Evolutionary conservation across 2,888 invertebrate species (phyloP).

Genomic region (Acanthococcus lagerstroemiae): DNA sequence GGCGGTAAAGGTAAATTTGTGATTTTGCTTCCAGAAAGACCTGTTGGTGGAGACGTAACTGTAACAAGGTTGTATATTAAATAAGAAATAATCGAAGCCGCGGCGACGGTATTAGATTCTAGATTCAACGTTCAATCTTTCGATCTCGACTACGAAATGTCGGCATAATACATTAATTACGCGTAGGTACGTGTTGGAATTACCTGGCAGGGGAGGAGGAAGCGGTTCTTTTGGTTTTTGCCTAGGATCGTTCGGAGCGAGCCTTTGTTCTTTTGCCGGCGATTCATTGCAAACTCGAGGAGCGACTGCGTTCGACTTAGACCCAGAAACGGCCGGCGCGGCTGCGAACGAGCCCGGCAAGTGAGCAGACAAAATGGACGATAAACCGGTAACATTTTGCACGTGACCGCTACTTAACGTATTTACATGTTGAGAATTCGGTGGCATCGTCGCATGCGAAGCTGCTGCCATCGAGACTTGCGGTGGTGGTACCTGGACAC

Average conservation of each 20-base stretch:
- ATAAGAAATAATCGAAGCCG: too few species aligned
- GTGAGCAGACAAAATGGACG: conserved; percentile 13
- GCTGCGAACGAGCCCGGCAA: conserved; percentile 22
- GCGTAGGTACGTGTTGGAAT: too few species aligned
- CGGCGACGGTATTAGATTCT: too few species aligned
- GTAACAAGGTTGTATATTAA: conserved; percentile 2
- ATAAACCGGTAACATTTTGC: not conserved
- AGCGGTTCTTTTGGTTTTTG: conserved; percentile 6
- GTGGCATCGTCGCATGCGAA: not conserved
- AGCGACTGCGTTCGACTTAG: not conserved
- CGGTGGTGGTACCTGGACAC: not conserved
- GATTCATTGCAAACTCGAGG: not conserved
- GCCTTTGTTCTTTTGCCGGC: not conserved
- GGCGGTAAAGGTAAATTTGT: conserved; percentile 19
- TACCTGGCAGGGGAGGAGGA: not conserved
- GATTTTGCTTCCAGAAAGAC: conserved; percentile 13
- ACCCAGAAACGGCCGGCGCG: conserved; percentile 17
- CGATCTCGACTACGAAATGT: too few species aligned
- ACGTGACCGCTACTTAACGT: not conserved
- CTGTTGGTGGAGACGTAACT: not conserved
- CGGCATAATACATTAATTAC: not conserved
- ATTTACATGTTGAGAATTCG: not conserved
- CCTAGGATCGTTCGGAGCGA: not conserved
- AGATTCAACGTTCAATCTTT: too few species aligned
- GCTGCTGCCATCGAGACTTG: not conserved